Evolutionary conservation across 1,140 invertebrate genomes (phyloP).

Genomic region (Drosophila nebulosa): DNA sequence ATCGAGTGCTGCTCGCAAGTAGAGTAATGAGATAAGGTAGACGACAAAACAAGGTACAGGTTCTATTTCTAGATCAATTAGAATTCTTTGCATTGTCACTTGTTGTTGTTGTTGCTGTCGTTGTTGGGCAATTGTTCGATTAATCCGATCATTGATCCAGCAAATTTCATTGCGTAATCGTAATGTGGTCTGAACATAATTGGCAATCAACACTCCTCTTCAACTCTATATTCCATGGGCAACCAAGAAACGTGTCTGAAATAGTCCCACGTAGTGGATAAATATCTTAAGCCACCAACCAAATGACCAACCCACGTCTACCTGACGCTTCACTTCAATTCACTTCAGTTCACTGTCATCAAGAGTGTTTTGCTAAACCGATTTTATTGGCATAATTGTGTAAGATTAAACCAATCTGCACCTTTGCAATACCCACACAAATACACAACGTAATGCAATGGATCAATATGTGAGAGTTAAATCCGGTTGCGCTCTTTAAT

Average conservation of each 20-base stretch:
- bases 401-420: conserved; percentile 38
- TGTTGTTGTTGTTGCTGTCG: not conserved
- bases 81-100: not conserved
- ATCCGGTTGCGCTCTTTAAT: conserved; percentile 42
- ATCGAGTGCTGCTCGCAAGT: no score
- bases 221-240: conserved; percentile 44
- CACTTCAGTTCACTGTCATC: conserved; percentile 4
- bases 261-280: conserved; percentile 43
- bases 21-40: not conserved
- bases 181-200: not conserved
- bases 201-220: conserved; percentile 27
- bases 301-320: conserved; percentile 26
- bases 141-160: not conserved
- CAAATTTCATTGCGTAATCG: conserved; percentile 34
- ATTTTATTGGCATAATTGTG: conserved; percentile 67
- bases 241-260: conserved; percentile 52
- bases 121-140: not conserved
- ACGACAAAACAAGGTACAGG: not conserved
- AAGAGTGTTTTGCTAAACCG: conserved; percentile 1
- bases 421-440: conserved; percentile 37
- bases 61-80: not conserved
- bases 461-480: not conserved
- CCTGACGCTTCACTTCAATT: conserved; percentile 11
- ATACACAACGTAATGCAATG: not conserved
- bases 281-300: not conserved